Evolutionary conservation across 2,797 vertebrate species (phyloP).

Genomic region (Liasis olivaceus): DNA sequence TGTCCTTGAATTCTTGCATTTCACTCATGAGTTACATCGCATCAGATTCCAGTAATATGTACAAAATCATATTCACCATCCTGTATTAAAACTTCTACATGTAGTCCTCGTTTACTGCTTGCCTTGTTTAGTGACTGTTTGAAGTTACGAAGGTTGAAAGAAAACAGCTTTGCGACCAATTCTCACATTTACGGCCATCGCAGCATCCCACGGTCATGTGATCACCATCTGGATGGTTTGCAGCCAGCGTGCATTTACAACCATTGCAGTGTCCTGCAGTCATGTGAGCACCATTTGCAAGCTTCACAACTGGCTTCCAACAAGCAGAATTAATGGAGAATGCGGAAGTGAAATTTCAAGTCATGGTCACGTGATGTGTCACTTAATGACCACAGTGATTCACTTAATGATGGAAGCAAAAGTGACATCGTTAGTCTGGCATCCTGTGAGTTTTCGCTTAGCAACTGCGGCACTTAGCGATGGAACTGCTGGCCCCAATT

Average conservation of each 20-base stretch:
- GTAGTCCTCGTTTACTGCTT: not conserved
- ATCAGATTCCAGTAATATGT: not conserved
- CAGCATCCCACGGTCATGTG: not conserved
- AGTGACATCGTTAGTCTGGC: not conserved
- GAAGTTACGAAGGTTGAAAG: not conserved
- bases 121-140: not conserved
- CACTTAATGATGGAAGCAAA: not conserved
- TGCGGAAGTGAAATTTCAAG: not conserved
- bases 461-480: not conserved
- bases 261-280: not conserved
- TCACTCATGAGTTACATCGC: not conserved
- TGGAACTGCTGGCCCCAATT: not conserved
- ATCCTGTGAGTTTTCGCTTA: not conserved
- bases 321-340: not conserved
- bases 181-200: not conserved
- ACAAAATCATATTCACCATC: not conserved
- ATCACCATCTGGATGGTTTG: not conserved
- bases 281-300: not conserved
- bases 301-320: not conserved
- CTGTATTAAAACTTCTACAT: not conserved
- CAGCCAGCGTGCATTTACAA: not conserved
- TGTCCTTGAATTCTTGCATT: not conserved
- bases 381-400: not conserved
- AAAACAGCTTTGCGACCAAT: not conserved
- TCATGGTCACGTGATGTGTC: not conserved